Evolutionary conservation across 2,888 invertebrate genomes (phyloP).

Genomic region (Latrodectus hesperus): DNA sequence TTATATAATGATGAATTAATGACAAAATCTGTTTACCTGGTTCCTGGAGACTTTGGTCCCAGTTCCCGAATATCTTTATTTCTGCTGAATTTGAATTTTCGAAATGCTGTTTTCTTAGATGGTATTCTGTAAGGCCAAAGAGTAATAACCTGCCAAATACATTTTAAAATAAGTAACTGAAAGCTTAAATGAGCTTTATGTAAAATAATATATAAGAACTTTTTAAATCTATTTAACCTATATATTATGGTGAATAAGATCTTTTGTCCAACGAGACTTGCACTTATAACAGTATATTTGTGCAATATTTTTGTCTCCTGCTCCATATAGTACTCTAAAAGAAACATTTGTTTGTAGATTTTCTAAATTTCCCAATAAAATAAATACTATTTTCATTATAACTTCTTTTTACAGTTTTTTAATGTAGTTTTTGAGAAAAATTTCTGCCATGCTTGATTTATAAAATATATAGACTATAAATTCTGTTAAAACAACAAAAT

Average conservation of each 20-base stretch:
- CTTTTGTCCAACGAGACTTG: neutral
- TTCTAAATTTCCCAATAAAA: too few relatives aligned
- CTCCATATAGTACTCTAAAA: neutral
- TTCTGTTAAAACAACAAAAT: too few relatives aligned
- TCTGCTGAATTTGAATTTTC: conserved; percentile 66
- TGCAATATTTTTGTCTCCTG: neutral
- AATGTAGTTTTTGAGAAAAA: too few relatives aligned
- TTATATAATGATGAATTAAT: too few relatives aligned
- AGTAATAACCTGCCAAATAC: conserved; percentile 65
- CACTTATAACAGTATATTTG: neutral
- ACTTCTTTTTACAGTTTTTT: too few relatives aligned
- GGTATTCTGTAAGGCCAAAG: conserved; percentile 70
- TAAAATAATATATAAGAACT: too few relatives aligned
- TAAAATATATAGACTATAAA: too few relatives aligned
- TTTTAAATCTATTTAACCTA: too few relatives aligned
- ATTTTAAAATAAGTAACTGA: neutral
- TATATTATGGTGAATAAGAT: neutral
- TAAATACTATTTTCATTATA: too few relatives aligned
- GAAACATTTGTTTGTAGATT: neutral
- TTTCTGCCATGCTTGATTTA: too few relatives aligned
- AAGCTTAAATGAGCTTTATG: too few relatives aligned
- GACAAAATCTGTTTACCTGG: conserved; percentile 24
- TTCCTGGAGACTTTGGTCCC: conserved; percentile 54
- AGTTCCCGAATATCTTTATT: conserved; percentile 63
- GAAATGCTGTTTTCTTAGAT: conserved; percentile 68